Base-by-base conservation (phyloP, 92 coral and sea anemone species). In the Galaxea fascicularis region DNA sequence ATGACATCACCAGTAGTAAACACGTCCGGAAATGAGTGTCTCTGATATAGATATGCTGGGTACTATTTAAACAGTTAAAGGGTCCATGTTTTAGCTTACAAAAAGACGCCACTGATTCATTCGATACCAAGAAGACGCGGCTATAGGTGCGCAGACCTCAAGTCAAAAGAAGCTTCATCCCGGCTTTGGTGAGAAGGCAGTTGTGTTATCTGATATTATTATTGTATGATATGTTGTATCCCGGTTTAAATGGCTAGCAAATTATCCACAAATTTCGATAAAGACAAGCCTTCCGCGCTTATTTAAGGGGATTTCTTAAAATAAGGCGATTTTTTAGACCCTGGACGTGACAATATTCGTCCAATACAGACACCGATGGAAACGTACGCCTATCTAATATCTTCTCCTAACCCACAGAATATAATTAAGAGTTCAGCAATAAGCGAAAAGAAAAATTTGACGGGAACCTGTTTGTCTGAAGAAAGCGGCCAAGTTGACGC, bases 1-100 rank as follows among this genome's bases (percentile, higher is more conserved):
- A 51, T 79, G 73, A 65, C 84, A 79, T 79, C 74, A 65, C 74
- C 51, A 17, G 66, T 66, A 58, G 28, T 13, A 46, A 78, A 44
- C 26, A 26, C 45, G 82, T 49, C 84, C 62, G 84, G 84, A 79
- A 66, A 52, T 65, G n/a, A 54, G 35, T 21, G 71, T 39, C 49
- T 66, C 27, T 12, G 41, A 18, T 14, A 21, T 5, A 35, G 46
- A 44, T n/a, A 41, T 65, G 64, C 4, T 21, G 20, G 65, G 45
- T 21, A 51, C 16, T 41, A 66, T 79, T 65, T 79, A 79, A 79
- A 79, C 65, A 63, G 69, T 58, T 47, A 46, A n/a, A 46, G 51
- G 53, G 45, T 47, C 73, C 21, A n/a, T n/a, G 20, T 11, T 29
- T 35, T 11, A 35, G 41, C 41, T 35, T 35, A 35, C 41, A 35